Percentiles rank a stretch among this genome's conserved stretches.
These are phyloP conservation scores for Ceratotherium simum DNA, from an alignment of 2,113 vertebrate genomes.

Conservation along the genomic window DNA sequence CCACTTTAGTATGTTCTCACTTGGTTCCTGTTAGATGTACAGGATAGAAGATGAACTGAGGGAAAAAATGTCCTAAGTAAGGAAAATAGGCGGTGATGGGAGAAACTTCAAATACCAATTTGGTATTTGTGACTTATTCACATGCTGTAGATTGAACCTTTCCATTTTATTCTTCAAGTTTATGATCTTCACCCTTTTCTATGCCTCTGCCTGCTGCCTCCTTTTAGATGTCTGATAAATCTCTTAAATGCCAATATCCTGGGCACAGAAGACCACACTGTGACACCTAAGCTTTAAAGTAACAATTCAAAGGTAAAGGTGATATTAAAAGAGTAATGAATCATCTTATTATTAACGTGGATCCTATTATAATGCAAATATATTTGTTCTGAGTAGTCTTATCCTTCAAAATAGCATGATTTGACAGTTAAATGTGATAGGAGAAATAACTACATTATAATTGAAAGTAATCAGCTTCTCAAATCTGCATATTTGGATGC, in stretches of 20 bases:
- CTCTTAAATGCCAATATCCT: conserved; percentile 43
- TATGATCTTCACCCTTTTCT: conserved; percentile 6
- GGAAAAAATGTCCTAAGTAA: not conserved
- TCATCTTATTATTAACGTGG: not conserved
- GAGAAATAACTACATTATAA: conserved; percentile 17
- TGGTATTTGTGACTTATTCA: conserved; percentile 63
- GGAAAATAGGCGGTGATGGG: not conserved
- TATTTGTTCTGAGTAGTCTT: not conserved
- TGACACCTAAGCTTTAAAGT: conserved; percentile 17
- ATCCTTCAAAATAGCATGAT: not conserved
- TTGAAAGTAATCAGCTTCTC: not conserved
- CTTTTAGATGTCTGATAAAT: conserved; percentile 24
- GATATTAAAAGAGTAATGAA: not conserved
- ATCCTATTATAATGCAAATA: not conserved
- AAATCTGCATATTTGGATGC: conserved; percentile 9
- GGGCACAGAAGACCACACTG: not conserved
- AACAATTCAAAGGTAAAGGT: conserved; percentile 41
- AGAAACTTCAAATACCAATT: not conserved
- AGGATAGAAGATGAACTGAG: not conserved
- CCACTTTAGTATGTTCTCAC: not conserved
- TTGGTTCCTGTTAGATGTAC: not conserved
- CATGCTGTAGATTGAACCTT: not conserved
- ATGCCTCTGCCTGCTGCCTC: not conserved
- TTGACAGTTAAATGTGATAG: not conserved
- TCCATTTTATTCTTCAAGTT: not conserved